Base-by-base conservation (phyloP, 2,888 invertebrate species). In the Apotomis turbidana region DNA sequence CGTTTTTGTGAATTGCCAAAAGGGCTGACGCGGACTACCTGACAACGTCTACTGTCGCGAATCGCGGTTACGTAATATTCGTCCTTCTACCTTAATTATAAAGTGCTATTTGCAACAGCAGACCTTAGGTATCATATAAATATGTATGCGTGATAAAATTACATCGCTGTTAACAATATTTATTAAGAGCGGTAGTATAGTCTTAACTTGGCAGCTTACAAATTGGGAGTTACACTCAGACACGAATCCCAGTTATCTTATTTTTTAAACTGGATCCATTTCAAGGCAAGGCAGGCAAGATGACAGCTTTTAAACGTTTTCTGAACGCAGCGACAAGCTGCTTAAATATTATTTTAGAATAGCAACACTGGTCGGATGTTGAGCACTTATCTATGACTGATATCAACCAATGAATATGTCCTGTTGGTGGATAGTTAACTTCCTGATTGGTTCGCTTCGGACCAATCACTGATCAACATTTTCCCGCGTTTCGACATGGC, bases 1-100 rank as follows among this genome's bases (percentile, higher is more conserved):
- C 52, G 58, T 64, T 70, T 70, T 64, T 69, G 61, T 64, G 58
- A 70, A 64, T 64, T 64, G 64, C 63, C 52, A 12, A 58, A 64
- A 58, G 27, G 44, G 64, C 70, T 70, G 70, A 63, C 57, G 27
- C 15, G 6, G 51, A 44, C 63, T 58, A 70, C 70, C 58, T 70
- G 63, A 13, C 68, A 44, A 68, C 52, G 44, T 41, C 36, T 61
- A 61, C 27, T 59, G 41, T 54, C 68, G 68, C 36, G 6, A 44
- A 36, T n/a, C 36, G 54, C 44, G n/a, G 44, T 36, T 3, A 4
- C 3, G 4, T 10, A 6, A 54, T 61, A 60, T 46, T n/a, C 27
- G 27, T 13, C 60, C 46, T 61, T 61, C 27, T 3, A 3, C 10
- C 9, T n/a, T 13, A 13, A 13, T 2, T n/a, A 61, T 3, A 68